Percentiles rank a stretch among this genome's conserved stretches.
These are phyloP conservation scores for Keiferia lycopersicella DNA, from an alignment of 2,888 invertebrate species.

Conservation along the genomic window DNA sequence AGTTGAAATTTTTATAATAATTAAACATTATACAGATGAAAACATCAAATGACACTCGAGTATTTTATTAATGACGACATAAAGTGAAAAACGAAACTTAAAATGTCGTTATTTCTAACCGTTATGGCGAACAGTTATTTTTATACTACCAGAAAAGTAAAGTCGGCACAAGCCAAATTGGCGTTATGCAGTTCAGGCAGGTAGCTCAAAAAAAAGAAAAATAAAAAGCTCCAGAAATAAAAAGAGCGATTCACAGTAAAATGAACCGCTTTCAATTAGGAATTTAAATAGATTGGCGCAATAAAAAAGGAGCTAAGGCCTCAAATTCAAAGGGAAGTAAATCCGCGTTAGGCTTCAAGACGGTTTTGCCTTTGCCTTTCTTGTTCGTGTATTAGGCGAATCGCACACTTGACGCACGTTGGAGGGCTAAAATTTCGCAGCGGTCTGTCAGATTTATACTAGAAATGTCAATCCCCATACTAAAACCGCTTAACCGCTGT, in stretches of 20 bases:
- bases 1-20: neutral
- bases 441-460: too few species aligned
- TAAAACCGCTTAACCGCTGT: too few species aligned
- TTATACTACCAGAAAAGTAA: neutral
- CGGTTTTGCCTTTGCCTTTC: slow-evolving; percentile 16
- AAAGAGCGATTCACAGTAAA: slow-evolving; percentile 18
- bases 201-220: neutral
- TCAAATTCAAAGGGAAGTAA: slow-evolving; percentile 59
- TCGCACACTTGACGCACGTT: too few species aligned
- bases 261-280: slow-evolving; percentile 50
- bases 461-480: too few species aligned
- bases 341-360: slow-evolving; percentile 39
- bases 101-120: neutral
- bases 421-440: too few species aligned
- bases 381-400: slow-evolving; percentile 4
- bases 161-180: neutral
- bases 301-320: slow-evolving; percentile 48
- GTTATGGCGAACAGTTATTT: neutral
- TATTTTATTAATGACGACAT: neutral
- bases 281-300: slow-evolving; percentile 51
- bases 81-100: neutral
- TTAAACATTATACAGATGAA: neutral
- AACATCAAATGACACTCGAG: too few species aligned
- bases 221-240: neutral
- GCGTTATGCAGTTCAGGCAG: slow-evolving; percentile 2